Evolutionary conservation across 1,140 invertebrate genomes (phyloP).

Genomic region (Tenebrio molitor): DNA sequence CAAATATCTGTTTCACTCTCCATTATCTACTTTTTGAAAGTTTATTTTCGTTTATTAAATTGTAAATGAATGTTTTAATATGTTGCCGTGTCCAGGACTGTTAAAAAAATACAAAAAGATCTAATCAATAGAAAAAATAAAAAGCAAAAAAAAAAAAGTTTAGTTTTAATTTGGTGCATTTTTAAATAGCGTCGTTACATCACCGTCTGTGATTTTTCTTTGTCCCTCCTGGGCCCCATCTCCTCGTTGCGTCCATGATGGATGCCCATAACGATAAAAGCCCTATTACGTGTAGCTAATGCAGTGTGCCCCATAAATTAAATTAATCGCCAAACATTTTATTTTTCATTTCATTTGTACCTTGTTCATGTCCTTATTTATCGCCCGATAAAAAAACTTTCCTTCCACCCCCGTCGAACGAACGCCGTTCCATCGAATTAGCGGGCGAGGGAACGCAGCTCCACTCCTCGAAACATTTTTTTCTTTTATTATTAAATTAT

Average conservation of each 20-base stretch:
- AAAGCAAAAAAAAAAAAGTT: too few relatives aligned
- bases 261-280: constrained; percentile 52
- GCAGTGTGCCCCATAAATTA: constrained; percentile 58
- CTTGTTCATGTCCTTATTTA: constrained; percentile 62
- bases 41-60: too few relatives aligned
- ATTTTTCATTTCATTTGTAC: constrained; percentile 61
- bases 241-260: constrained; percentile 44
- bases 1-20: too few relatives aligned
- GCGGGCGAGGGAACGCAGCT: not conserved
- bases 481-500: constrained; percentile 49
- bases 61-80: too few relatives aligned
- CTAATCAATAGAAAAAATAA: too few relatives aligned
- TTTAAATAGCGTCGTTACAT: too few relatives aligned
- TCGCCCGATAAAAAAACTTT: constrained; percentile 56
- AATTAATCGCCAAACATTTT: constrained; percentile 61
- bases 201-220: too few relatives aligned
- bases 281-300: constrained; percentile 55
- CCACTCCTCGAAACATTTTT: constrained; percentile 29
- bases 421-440: constrained; percentile 45
- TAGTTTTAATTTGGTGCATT: too few relatives aligned
- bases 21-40: too few relatives aligned
- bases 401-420: constrained; percentile 44
- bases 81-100: too few relatives aligned
- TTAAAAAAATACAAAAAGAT: too few relatives aligned
- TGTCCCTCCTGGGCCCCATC: too few relatives aligned